These are phyloP conservation scores for Eupeodes latifasciatus DNA, from an alignment of 2,888 invertebrate species.

Conservation along the genomic window DNA sequence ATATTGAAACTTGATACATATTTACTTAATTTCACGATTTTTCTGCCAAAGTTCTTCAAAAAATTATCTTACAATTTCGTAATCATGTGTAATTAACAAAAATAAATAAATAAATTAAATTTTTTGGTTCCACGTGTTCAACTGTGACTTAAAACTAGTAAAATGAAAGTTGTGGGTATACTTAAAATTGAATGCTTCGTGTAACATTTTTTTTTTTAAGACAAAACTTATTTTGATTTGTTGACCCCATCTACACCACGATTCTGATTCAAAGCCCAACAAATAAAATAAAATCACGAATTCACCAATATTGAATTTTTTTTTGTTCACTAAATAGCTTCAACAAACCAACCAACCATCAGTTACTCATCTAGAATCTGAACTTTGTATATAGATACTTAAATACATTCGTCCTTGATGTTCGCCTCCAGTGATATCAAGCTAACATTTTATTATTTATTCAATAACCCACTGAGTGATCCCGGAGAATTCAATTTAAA, in stretches of 20 bases:
- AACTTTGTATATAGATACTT: neutral
- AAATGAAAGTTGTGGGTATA: too few relatives aligned
- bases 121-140: too few relatives aligned
- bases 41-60: too few relatives aligned
- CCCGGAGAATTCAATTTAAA: constrained; percentile 38
- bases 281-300: constrained; percentile 13
- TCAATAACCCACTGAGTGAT: constrained; percentile 29
- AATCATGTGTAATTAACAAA: too few relatives aligned
- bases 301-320: neutral
- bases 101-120: too few relatives aligned
- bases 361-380: neutral
- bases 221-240: neutral
- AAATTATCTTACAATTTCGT: too few relatives aligned
- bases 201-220: neutral
- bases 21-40: too few relatives aligned
- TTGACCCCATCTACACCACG: neutral
- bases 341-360: neutral
- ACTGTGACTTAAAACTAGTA: too few relatives aligned
- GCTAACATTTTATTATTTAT: constrained; percentile 38
- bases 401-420: too few relatives aligned
- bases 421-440: neutral
- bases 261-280: neutral
- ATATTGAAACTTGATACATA: too few relatives aligned
- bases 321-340: neutral
- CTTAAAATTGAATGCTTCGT: neutral